Evolutionary conservation across 2,113 vertebrate species (phyloP), one percentile per base, ranked within the genome.

Genomic region (Aphyosemion australe): DNA sequence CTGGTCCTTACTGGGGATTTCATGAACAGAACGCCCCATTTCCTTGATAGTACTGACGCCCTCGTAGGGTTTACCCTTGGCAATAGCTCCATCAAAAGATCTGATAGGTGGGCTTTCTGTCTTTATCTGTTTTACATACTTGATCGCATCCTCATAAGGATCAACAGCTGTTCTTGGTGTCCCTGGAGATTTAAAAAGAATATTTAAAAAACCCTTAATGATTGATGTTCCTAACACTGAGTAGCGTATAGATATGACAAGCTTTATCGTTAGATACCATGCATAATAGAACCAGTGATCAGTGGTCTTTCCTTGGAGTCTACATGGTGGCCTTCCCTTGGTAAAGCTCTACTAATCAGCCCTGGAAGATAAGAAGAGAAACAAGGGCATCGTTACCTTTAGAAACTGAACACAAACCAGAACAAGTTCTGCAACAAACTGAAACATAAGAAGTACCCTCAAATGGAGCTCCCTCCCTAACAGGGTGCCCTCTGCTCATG

Each of bases 1-100:
- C 20, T 94, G 87, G 51, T 98, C 95, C 87, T 98, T 95, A 14
- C 96, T 89, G n/a, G 97, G 96, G 69, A 99, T 99, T 88, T 99
- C 97, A 0, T 99, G 97, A 88, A 99, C 97, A 42, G 97, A 99
- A 46, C 97, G 96, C 2, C 97, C 97, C 94, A 95, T 96, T 80
- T 99, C 97, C 85, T 99, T 98, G 69, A 99, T 99, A 42, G 96
- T 99, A 77, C 96, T 98, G 43, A 96, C 94, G 5, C 94, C 94
- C 37, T 99, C 97, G 0, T 99, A 98, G 0, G 96, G 97, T 53
- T 98, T 98, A 60, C 96, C 96, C 88, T 99, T 99, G 43, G 91
- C 93, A 71, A 99, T 98, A 76, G 95, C 95, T 32, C 97, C 96
- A 86, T 99, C 97, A 18, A 95, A 98, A 0, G 95, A 92, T 60